Conservation (phyloP, 2,888 invertebrate species). For the Rhopalosiphum nymphaeae region DNA sequence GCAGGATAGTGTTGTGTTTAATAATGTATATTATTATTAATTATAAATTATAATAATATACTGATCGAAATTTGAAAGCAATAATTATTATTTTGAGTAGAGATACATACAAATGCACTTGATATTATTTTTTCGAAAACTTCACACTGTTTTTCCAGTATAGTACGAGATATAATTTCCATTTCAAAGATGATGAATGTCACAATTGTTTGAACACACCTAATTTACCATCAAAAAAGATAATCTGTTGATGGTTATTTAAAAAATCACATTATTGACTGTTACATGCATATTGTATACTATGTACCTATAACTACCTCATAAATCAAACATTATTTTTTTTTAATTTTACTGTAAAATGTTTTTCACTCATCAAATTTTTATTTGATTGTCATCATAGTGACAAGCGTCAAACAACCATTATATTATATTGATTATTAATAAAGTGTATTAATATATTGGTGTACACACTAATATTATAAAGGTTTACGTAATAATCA, state of each 20-base stretch:
- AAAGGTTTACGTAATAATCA: not conserved
- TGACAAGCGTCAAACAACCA: not conserved
- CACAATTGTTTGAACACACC: not conserved
- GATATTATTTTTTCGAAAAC: not conserved
- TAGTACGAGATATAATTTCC: not conserved
- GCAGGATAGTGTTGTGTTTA: not conserved
- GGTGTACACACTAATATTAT: not conserved
- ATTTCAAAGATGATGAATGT: not conserved
- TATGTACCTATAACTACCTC: not conserved
- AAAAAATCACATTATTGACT: not conserved
- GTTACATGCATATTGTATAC: no score
- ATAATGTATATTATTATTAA: no score
- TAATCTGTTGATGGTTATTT: not conserved
- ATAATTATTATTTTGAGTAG: not conserved
- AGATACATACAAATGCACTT: not conserved
- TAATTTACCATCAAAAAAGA: not conserved
- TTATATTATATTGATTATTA: not conserved
- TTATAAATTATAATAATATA: not conserved
- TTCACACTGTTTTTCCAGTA: not conserved
- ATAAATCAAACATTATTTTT: not conserved
- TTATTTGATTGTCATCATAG: not conserved
- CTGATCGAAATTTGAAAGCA: not conserved
- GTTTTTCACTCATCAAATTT: not conserved
- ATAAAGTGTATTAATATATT: no score
- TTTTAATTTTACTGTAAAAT: not conserved